Conservation (phyloP, 1,140 invertebrate genomes). For the Procambarus clarkii region DNA sequence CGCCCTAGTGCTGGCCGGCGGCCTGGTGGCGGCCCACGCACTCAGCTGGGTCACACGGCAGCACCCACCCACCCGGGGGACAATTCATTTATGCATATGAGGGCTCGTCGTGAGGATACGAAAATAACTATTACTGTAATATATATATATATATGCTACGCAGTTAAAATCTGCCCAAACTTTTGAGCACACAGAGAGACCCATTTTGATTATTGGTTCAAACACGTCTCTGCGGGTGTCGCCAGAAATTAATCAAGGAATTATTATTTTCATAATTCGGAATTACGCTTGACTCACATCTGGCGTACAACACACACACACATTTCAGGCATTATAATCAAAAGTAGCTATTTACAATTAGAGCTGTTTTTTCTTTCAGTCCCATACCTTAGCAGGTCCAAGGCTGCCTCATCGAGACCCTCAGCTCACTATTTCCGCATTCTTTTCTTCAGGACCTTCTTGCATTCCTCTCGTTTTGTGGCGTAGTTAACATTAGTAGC, state of each 20-base stretch:
- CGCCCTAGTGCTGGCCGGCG: conserved; percentile 6
- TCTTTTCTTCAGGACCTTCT: neutral
- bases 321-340: neutral
- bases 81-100: too few relatives aligned
- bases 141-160: neutral
- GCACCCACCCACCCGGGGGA: neutral
- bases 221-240: neutral
- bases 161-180: neutral
- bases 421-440: too few relatives aligned
- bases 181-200: neutral
- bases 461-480: neutral
- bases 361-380: too few relatives aligned
- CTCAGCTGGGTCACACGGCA: neutral
- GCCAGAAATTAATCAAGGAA: neutral
- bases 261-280: neutral
- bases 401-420: too few relatives aligned
- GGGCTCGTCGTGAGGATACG: neutral
- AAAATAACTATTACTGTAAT: neutral
- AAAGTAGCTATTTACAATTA: neutral
- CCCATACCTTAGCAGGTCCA: too few relatives aligned
- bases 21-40: neutral
- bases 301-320: neutral
- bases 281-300: neutral
- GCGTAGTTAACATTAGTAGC: neutral
- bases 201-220: neutral